Evolutionary conservation across 2,888 invertebrate species (phyloP).

Genomic region (Hololepta plana): DNA sequence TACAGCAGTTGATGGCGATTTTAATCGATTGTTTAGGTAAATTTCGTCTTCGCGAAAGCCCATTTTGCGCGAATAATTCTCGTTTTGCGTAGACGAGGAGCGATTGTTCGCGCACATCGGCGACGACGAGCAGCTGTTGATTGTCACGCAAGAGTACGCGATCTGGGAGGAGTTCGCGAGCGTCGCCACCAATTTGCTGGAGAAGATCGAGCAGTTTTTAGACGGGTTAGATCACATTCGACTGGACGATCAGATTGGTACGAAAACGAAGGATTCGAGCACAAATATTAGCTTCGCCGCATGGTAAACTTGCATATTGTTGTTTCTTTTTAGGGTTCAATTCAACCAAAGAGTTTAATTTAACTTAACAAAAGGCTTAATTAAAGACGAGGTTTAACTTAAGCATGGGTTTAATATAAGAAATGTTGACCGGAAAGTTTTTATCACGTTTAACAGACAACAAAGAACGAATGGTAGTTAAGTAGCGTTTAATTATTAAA

Average conservation of each 20-base stretch:
- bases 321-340: not conserved
- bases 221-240: conserved; percentile 23
- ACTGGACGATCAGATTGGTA: conserved; percentile 11
- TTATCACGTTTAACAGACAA: no score
- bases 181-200: conserved; percentile 55
- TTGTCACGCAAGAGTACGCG: conserved; percentile 24
- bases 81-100: conserved; percentile 33
- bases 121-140: no score
- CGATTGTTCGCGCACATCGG: conserved; percentile 35
- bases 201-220: conserved; percentile 35
- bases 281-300: conserved; percentile 25
- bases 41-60: conserved; percentile 8
- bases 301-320: conserved; percentile 17
- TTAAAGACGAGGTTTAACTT: conserved; percentile 1
- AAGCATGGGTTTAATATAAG: no score
- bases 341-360: not conserved
- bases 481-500: no score
- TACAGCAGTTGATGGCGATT: conserved; percentile 33
- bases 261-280: conserved; percentile 16
- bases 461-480: no score
- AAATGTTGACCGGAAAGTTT: no score
- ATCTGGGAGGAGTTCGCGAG: conserved; percentile 60
- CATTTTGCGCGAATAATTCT: no score
- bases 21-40: conserved; percentile 35
- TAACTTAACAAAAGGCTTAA: not conserved